Percentiles rank a stretch among this genome's conserved stretches.
Evolutionary conservation across 2,113 vertebrate genomes (phyloP).

Genomic region (Scortum barcoo): DNA sequence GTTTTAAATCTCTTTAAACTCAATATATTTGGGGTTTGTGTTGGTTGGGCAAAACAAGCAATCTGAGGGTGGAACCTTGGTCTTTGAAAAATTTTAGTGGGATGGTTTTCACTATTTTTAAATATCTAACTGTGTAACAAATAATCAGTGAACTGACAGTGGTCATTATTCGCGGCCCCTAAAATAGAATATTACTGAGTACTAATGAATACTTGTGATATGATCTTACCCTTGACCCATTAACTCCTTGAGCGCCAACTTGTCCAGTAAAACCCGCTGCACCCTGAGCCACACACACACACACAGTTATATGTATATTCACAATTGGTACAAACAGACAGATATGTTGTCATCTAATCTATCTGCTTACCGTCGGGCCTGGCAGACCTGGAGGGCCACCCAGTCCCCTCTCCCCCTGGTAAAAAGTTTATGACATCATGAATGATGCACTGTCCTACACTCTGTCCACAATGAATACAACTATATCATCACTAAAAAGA

Average conservation of each 20-base stretch:
- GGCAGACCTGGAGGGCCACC: constrained; percentile 82
- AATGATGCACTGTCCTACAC: neutral
- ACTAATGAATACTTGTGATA: neutral
- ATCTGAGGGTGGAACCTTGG: neutral
- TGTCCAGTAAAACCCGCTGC: constrained; percentile 82
- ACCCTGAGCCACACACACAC: constrained; percentile 81
- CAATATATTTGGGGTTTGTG: neutral
- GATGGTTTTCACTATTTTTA: neutral
- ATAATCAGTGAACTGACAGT: neutral
- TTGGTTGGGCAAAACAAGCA: neutral
- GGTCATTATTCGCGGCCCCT: neutral
- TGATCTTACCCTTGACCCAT: constrained; percentile 87
- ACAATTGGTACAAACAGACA: neutral
- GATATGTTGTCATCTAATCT: neutral
- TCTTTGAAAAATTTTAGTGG: neutral
- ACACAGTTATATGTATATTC: neutral
- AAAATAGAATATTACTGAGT: neutral
- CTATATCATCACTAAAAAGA: neutral
- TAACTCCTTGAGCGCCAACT: constrained; percentile 84
- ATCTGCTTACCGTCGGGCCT: constrained; percentile 84
- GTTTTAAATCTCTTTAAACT: neutral
- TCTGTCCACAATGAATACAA: neutral
- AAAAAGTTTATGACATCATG: constrained; percentile 18
- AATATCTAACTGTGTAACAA: neutral
- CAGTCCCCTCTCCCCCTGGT: constrained; percentile 87